Evolutionary conservation across 1,140 invertebrate genomes (phyloP), one percentile per base, ranked within the genome.

Genomic region (Drosophila virilis): DNA sequence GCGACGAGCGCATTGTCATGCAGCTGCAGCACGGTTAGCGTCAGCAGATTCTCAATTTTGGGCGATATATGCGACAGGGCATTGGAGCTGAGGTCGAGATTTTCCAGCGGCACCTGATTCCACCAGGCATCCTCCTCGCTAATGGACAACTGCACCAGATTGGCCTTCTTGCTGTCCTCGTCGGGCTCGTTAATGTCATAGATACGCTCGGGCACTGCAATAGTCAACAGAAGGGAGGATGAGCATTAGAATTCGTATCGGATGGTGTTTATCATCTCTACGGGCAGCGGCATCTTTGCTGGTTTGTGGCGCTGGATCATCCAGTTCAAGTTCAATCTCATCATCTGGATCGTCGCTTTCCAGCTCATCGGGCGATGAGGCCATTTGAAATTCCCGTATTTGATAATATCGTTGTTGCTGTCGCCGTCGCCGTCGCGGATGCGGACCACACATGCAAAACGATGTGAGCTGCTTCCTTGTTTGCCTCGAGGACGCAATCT

Each of bases 1-100:
- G 92, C 91, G 78, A 94, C 93, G 74, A 98, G 91, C 35, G 94
- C 93, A 94, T 98, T 98, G 90, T 97, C 96, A 93, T 97, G 95
- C 17, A 97, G 89, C 96, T 97, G 72, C 28, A 97, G 92, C n/a
- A 94, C 95, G 42, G 94, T 94, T 13, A 98, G 93, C 77, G 96
- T 95, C 55, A 94, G 92, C 43, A 98, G 93, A 70, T 95, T 94
- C 72, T 94, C 94, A 71, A 98, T 94, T 83, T 96, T 94, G 28
- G 94, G 92, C 64, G 96, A 95, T 58, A 98, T 92, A 45, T 86
- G 88, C 50, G 93, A 94, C 51, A 98, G 92, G 40, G 93, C 93
- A 89, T 98, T 98, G 4, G 95, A 97, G 72, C 97, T 97, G 37
- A 98, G 93, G 89, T 98, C 96, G 59, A 98, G 93, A 81, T 95